Base-by-base conservation (phyloP, 2,888 invertebrate species). In the Yponomeuta evonymella region DNA sequence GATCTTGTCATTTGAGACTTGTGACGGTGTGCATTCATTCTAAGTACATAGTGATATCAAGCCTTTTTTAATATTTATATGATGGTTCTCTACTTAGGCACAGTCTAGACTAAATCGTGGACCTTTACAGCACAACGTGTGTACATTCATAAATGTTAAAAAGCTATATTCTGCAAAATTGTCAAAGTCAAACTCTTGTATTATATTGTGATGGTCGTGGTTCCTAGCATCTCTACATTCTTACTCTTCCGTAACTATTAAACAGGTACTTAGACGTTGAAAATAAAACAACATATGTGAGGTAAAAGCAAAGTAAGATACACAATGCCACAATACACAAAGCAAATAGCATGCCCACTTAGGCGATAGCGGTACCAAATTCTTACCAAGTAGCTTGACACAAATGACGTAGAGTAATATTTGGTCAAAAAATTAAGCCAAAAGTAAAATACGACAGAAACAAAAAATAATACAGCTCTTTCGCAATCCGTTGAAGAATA, bases 181-280 rank as follows among this genome's bases (percentile, higher is more conserved):
- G 81, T 90, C 92, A 92, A 92, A 92, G 92, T 92, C 92, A 92
- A 92, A 92, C 92, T 92, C 92, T 91, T 89, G 82, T 86, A 83
- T 85, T 73, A 80, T 80, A 78, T 83, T 85, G 84, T 88, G 86
- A 89, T 89, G 89, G 77, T 82, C 75, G 88, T 89, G 87, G 83
- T 4, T 80, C 88, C 86, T 88, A 83, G 88, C 86, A 76, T 82
- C 76, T 80, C 87, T 88, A 89, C 85, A 75, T 78, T 79, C 79
- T 58, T 58, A 82, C 74, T 81, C 74, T 76, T 82, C 78, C 79
- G 81, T 79, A 79, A 75, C 72, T 71, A 79, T 73, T 11, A 48
- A 68, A 74, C 81, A 84, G 77, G 66, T 68, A 79, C 80, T 63
- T 65, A 82, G 77, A 88, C 78, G 83, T 79, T 77, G 73, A 79